Conservation (phyloP, 1,140 invertebrate species). For the Lerema accius region DNA sequence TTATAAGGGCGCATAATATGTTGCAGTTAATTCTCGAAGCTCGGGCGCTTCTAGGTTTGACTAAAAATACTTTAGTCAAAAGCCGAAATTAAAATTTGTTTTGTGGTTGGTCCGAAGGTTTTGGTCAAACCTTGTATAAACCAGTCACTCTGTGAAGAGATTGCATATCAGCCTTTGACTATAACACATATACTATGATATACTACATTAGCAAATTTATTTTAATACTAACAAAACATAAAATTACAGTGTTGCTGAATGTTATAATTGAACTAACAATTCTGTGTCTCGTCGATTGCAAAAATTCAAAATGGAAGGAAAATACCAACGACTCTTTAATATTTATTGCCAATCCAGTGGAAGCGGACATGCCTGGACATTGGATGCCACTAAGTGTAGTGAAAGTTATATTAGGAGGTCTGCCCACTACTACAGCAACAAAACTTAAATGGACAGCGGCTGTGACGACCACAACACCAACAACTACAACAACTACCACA, state of each 20-base stretch:
- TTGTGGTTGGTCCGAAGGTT: too few relatives aligned
- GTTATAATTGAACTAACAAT: constrained; percentile 24
- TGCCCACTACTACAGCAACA: constrained; percentile 15
- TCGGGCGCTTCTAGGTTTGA: too few relatives aligned
- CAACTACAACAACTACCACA: constrained; percentile 33
- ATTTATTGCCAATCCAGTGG: constrained; percentile 58
- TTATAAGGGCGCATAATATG: too few relatives aligned
- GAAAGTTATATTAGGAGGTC: constrained; percentile 44
- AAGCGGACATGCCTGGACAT: constrained; percentile 55
- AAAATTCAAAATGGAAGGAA: constrained; percentile 28
- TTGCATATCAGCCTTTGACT: too few relatives aligned
- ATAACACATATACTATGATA: too few relatives aligned
- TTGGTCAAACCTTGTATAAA: too few relatives aligned
- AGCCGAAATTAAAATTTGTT: too few relatives aligned
- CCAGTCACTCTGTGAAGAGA: too few relatives aligned
- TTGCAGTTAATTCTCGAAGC: too few relatives aligned
- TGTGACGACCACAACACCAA: constrained; percentile 26
- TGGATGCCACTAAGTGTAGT: constrained; percentile 58
- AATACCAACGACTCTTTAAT: constrained; percentile 46
- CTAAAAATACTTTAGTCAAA: too few relatives aligned
- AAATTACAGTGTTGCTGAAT: constrained; percentile 37
- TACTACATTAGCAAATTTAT: too few relatives aligned
- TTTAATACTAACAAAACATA: constrained; percentile 1
- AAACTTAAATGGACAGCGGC: constrained; percentile 15
- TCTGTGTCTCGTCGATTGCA: not conserved